phyloP scores from a whole-genome alignment of 2,113 vertebrate species.

The Aspidoscelis tigris region DNA sequence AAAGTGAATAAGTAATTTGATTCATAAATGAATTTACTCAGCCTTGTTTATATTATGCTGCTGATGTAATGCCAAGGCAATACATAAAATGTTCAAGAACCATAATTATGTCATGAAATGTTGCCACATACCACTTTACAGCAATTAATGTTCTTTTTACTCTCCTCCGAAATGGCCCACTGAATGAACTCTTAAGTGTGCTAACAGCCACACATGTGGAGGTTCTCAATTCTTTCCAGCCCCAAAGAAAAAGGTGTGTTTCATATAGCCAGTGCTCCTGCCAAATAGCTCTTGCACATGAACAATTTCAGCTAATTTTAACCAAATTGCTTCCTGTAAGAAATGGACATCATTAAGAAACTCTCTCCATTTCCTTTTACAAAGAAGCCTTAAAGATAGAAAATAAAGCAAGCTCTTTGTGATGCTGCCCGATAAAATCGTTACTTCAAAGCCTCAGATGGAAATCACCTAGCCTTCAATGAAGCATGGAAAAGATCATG shows the following conservation, averaged over 20 bases:
- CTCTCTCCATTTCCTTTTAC: constrained; percentile 70
- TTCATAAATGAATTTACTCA: not conserved
- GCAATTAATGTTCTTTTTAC: not conserved
- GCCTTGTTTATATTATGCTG: not conserved
- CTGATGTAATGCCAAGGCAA: not conserved
- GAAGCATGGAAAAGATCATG: constrained; percentile 21
- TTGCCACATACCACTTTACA: constrained; percentile 24
- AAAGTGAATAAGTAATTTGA: not conserved
- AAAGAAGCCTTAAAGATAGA: constrained; percentile 67
- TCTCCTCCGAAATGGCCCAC: constrained; percentile 28
- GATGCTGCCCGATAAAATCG: constrained; percentile 74
- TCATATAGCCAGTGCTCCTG: constrained; percentile 68
- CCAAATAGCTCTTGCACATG: constrained; percentile 77
- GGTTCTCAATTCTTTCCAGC: constrained; percentile 47
- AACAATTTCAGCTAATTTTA: constrained; percentile 82
- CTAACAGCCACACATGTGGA: constrained; percentile 47
- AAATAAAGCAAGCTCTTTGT: constrained; percentile 62
- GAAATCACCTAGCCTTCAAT: constrained; percentile 68
- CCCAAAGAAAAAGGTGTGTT: constrained; percentile 51
- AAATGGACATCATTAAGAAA: constrained; percentile 76
- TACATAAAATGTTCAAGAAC: constrained; percentile 12
- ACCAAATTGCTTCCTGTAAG: constrained; percentile 81
- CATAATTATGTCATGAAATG: not conserved
- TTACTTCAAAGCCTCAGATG: constrained; percentile 70
- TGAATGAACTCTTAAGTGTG: constrained; percentile 39